Base-by-base conservation (phyloP, 2,888 invertebrate species). In the Nephrotoma appendiculata region DNA sequence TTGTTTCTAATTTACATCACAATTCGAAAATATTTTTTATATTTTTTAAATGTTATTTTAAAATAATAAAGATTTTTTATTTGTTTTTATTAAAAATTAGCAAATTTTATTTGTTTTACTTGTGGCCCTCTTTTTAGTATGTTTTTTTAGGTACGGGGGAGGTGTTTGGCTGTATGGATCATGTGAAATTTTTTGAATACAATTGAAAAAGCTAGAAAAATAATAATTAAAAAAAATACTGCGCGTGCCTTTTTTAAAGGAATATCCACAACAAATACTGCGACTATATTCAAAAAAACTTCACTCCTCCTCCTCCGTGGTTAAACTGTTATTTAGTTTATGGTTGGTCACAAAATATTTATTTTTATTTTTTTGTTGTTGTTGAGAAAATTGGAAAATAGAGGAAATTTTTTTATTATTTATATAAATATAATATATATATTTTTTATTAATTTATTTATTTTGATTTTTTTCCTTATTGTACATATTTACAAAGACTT, bases 1-100 rank as follows among this genome's bases (percentile, higher is more conserved):
- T 41, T 85, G 12, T 85, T 42, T 42, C 85, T 85, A 85, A 85
- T 85, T 85, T 85, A 85, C 85, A 85, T 85, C 85, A 85, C 85
- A 85, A 85, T 85, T 85, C 42, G 41, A 42, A 85, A 83, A 85
- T 85, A 85, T 42, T 42, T 85, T 42, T 41, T 85, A 31, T 41
- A 7, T 85, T 85, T 43, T 85, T 84, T 84, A 41, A 41, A 41
- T 84, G 31, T 84, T 85, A 43, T 83, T 83, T 83, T 41, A 83
- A 41, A 41, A 83, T 83, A 41, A 83, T 83, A 83, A 12, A 83
- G 41, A 83, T 31, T 83, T 12, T 71, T n/a, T 71, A 44, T 85
- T 43, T 85, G n/a, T 42, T 41, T 85, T 2, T 42, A 85, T 85
- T 83, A 83, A 83, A 83, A 42, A 15, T 85, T 42, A 15, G 43